Percentiles rank a stretch among this genome's conserved stretches.
Evolutionary conservation across 2,113 vertebrate genomes (phyloP).

Genomic region (Alaudala cheleensis): DNA sequence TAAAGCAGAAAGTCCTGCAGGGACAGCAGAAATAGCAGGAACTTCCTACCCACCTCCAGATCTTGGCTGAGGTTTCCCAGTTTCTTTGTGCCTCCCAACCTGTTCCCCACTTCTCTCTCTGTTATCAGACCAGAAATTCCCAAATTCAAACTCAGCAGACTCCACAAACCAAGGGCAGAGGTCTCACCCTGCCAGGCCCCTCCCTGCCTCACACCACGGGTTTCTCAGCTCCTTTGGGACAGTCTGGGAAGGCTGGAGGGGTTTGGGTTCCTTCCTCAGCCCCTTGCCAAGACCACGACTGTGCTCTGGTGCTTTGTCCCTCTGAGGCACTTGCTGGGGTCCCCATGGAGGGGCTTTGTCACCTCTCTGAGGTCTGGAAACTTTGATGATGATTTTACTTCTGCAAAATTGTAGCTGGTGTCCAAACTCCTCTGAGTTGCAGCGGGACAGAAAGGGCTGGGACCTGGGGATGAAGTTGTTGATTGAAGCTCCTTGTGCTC

Average conservation of each 20-base stretch:
- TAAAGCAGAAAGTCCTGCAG: neutral
- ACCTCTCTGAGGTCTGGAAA: neutral
- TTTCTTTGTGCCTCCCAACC: neutral
- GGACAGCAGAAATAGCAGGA: neutral
- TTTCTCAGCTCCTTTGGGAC: neutral
- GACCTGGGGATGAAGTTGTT: neutral
- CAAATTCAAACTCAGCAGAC: neutral
- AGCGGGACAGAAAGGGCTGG: neutral
- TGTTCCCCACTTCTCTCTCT: neutral
- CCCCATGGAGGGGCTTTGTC: neutral
- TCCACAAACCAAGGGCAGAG: neutral
- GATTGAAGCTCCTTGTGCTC: neutral
- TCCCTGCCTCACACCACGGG: rapidly evolving
- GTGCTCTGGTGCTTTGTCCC: neutral
- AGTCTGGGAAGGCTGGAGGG: neutral
- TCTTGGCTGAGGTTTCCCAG: neutral
- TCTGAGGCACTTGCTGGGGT: neutral
- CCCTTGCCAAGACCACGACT: neutral
- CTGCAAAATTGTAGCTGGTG: neutral
- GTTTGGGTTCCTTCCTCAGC: neutral
- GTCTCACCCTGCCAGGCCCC: neutral
- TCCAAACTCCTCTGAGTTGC: neutral
- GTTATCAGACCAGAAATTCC: neutral
- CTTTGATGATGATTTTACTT: neutral
- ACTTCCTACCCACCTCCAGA: neutral